Evolutionary conservation across 2,797 vertebrate genomes (phyloP), one percentile per base, ranked within the genome.

Genomic region (Carcharodon carcharias): DNA sequence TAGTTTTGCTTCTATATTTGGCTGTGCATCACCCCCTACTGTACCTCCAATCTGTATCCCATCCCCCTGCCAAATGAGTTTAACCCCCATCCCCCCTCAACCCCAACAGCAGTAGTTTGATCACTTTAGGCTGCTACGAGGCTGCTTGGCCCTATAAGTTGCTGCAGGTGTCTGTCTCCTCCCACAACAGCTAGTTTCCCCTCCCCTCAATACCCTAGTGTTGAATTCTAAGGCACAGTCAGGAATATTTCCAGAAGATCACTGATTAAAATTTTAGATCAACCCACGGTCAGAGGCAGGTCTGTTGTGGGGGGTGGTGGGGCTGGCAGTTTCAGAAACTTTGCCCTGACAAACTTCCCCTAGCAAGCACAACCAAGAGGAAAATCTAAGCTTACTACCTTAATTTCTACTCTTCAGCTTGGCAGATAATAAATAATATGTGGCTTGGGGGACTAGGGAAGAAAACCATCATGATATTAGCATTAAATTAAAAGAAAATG

Each of bases 401-500:
- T 93, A 93, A 93, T 93, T 18, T 93, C 91, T 40, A 21, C 14
- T 93, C 63, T n/a, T 93, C 67, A 63, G n/a, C 7, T 40, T 93
- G 61, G 63, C 61, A 93, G 91, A 93, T 21, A 11, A 93, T 93
- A 93, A 93, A 93, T 93, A 93, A 67, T 67, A 93, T 45, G n/a
- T 93, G 91, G 63, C 63, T 93, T 93, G 61, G 91, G 91, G 91
- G 91, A 93, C n/a, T 4, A 11, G 45, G 61, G 61, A 67, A 93
- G 61, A 93, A 93, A 67, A 65, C 91, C 63, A 67, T 91, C 40
- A n/a, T 45, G 58, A 93, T 67, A 67, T 85, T 40, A 93, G 91
- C 61, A 93, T 93, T 63, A 93, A 93, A 93, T 67, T 93, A 93
- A 67, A 93, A 93, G 61, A 93, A 67, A 93, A 93, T 63, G 61